Percentiles rank a stretch among this genome's conserved stretches.
Conservation (phyloP, 2,797 vertebrate genomes). For the Spinus pinus region DNA sequence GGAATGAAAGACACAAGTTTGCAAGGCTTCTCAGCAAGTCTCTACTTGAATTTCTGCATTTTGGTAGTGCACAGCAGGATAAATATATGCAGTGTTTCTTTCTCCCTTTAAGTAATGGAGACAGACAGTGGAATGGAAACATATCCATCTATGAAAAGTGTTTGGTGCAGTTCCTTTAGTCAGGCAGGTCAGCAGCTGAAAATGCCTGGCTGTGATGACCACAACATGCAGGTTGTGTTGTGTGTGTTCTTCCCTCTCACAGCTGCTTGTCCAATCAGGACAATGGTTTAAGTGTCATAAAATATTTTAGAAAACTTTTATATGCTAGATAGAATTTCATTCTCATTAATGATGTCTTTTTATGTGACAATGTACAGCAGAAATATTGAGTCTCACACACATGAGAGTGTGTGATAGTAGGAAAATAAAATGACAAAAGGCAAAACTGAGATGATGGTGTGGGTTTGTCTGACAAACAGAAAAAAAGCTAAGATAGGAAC, state of each 20-base stretch:
- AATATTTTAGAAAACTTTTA: neutral
- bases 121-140: neutral
- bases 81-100: neutral
- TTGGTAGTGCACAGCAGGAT: neutral
- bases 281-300: neutral
- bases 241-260: neutral
- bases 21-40: neutral
- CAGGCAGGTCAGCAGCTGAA: neutral
- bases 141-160: neutral
- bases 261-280: neutral
- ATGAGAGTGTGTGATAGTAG: neutral
- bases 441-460: neutral
- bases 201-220: neutral
- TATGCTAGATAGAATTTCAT: neutral
- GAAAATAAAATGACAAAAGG: neutral
- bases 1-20: neutral
- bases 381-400: neutral
- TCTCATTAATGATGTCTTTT: neutral
- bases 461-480: neutral
- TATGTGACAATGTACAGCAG: neutral
- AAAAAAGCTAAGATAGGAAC: neutral
- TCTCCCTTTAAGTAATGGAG: neutral
- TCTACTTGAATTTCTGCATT: conserved; percentile 6
- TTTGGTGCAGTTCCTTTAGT: neutral
- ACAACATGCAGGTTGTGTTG: rapidly evolving